A percentile compares a stretch with the other conserved stretches of the same genome.
Evolutionary conservation across 2,797 vertebrate species (phyloP).

Genomic region (Pangasius djambal): DNA sequence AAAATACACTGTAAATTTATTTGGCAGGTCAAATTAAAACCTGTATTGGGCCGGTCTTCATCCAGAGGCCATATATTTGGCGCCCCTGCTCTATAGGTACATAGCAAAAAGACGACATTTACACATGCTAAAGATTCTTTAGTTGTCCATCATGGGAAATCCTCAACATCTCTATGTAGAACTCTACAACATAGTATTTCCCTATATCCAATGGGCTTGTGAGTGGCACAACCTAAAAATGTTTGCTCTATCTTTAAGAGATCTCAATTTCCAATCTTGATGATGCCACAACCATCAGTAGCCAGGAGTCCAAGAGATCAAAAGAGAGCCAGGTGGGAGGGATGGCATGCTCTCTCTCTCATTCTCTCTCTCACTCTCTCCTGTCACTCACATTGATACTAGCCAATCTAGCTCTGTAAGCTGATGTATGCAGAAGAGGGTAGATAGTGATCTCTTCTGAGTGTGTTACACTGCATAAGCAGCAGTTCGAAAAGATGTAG

Average conservation of each 20-base stretch:
- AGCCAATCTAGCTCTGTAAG: not conserved
- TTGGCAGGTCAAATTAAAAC: not conserved
- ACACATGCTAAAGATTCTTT: not conserved
- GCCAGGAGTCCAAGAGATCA: not conserved
- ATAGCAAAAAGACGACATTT: not conserved
- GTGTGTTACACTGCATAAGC: not conserved
- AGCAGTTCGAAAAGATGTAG: not conserved
- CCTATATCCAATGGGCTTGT: no score
- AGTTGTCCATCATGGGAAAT: not conserved
- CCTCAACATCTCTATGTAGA: no score
- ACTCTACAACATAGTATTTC: no score
- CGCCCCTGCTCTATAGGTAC: not conserved
- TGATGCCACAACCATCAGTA: not conserved
- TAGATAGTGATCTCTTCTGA: not conserved
- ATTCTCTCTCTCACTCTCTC: not conserved
- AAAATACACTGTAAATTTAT: not conserved
- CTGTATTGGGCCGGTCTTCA: not conserved
- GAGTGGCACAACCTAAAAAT: not conserved
- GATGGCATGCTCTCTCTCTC: not conserved
- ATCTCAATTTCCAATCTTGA: not conserved
- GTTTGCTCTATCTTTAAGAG: not conserved
- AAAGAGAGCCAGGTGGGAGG: not conserved
- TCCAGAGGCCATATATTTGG: not conserved
- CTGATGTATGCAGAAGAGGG: not conserved
- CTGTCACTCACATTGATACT: not conserved